phyloP scores from a whole-genome alignment of 2,113 vertebrate species.

The Bufo bufo region DNA sequence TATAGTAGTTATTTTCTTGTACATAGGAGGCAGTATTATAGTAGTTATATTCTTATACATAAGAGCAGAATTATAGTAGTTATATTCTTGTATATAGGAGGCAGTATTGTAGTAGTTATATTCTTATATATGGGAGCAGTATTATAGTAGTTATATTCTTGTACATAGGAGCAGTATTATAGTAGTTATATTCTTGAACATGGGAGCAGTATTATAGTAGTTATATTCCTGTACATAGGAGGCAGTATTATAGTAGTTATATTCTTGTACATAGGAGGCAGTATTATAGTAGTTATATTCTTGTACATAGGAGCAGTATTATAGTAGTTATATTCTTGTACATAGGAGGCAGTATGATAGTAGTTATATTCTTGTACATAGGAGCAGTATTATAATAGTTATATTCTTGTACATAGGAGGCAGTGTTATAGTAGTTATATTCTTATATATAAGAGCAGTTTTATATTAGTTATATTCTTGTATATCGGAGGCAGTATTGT shows the following conservation, averaged over 20 bases:
- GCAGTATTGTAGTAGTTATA: slow-evolving; percentile 4
- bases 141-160: slow-evolving; percentile 3
- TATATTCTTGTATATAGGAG: slow-evolving; percentile 6
- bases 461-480: no score
- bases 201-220: no score
- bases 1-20: background rate
- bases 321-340: slow-evolving; percentile 6
- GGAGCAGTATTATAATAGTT: slow-evolving; percentile 1
- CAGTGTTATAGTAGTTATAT: background rate
- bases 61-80: background rate
- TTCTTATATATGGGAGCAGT: background rate
- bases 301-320: background rate
- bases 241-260: background rate
- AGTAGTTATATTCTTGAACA: no score
- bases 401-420: background rate
- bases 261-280: background rate
- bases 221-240: no score
- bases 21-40: background rate
- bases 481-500: background rate
- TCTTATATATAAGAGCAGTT: no score
- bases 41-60: background rate
- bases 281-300: slow-evolving; percentile 3
- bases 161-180: background rate
- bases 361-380: slow-evolving; percentile 16
- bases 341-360: background rate